phyloP scores from a whole-genome alignment of 1,140 invertebrate species.

The Mylabris phalerata region DNA sequence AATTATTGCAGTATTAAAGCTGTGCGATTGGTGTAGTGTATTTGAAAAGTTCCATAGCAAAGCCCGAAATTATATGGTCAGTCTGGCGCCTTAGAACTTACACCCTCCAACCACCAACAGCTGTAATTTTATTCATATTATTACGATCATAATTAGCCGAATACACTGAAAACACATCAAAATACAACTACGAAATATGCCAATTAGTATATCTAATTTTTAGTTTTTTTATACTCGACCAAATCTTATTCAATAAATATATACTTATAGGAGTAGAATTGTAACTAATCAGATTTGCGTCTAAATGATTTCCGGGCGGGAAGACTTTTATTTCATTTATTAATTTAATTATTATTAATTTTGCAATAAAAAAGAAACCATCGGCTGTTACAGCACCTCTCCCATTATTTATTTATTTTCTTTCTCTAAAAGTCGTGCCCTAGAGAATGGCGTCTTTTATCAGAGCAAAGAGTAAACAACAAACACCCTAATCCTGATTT shows the following conservation, averaged over 20 bases:
- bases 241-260: not conserved
- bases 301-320: slow-evolving; percentile 38
- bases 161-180: slow-evolving; percentile 30
- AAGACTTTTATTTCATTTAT: slow-evolving; percentile 34
- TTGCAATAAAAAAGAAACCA: slow-evolving; percentile 14
- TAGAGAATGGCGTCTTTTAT: slow-evolving; percentile 26
- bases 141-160: slow-evolving; percentile 10
- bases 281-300: not conserved
- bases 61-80: not conserved
- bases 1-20: slow-evolving; percentile 29
- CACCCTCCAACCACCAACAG: slow-evolving; percentile 6
- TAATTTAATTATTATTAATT: no score
- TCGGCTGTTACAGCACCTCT: slow-evolving; percentile 35
- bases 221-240: not conserved
- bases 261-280: not conserved
- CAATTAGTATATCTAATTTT: slow-evolving; percentile 30
- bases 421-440: slow-evolving; percentile 35
- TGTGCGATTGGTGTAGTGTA: slow-evolving; percentile 5
- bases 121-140: not conserved
- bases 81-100: not conserved
- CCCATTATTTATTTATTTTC: not conserved
- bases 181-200: slow-evolving; percentile 29
- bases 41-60: slow-evolving; percentile 1
- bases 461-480: slow-evolving; percentile 1
- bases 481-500: no score